Base-by-base conservation (phyloP, 1,140 invertebrate species). In the Anthonomus grandis region DNA sequence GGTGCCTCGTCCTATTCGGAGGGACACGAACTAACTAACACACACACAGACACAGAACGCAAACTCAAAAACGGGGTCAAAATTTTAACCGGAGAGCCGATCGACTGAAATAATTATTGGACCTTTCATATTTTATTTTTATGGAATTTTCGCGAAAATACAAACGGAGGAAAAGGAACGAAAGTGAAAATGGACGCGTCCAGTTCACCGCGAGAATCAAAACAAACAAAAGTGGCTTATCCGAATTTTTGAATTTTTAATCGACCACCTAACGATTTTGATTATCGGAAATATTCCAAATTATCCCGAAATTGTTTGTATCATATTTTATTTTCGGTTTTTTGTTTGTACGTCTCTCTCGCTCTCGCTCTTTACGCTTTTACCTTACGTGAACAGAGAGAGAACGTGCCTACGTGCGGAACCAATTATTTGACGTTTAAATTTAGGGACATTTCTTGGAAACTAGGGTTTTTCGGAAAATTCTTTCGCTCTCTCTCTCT, bases 121-220 rank as follows among this genome's bases (percentile, higher is more conserved):
- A 66, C 69, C 68, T 70, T 69, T 70, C 67, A 67, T 69, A 70
- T 69, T 70, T 70, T n/a, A 70, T 70, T 70, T 70, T 70, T 70
- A 70, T 67, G 67, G 66, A 66, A 64, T 69, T 64, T 68, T 69
- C 66, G n/a, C n/a, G n/a, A n/a, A n/a, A n/a, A n/a, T n/a, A 67
- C 64, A 67, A 65, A 57, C 63, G 57, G 67, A 64, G 52, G 66
- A 69, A 68, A 70, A 68, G 65, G 68, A 67, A 64, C 42, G 65
- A 66, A 69, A 68, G 67, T 68, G 63, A 58, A 57, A 64, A 12
- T 53, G 31, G 50, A 53, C 36, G 39, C 31, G 50, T 53, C 50
- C 41, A 53, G 50, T 53, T 53, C 50, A 53, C 18, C 27, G 50
- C 12, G n/a, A 13, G n/a, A 53, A 53, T 42, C 38, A 24, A 18